These are phyloP conservation scores for Xylota sylvarum DNA, from an alignment of 2,888 invertebrate genomes.

Conservation along the genomic window DNA sequence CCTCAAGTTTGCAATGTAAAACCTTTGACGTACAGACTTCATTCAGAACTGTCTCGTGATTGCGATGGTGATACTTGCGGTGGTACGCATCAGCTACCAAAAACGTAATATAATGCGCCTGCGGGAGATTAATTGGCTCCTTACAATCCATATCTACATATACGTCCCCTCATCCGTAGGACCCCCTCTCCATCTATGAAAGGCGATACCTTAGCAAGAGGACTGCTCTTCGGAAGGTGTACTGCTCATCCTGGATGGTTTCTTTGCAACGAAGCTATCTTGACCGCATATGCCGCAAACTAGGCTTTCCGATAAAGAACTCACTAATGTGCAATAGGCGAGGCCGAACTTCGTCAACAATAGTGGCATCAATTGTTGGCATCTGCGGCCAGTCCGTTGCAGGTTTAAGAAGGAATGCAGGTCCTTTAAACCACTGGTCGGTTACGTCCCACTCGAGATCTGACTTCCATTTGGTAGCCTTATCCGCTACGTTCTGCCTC, in stretches of 20 bases:
- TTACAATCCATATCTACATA: background rate
- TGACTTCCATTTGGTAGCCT: conserved; percentile 5
- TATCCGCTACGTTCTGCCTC: conserved; percentile 35
- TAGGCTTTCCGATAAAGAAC: background rate
- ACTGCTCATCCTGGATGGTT: background rate
- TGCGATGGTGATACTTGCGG: conserved; percentile 60
- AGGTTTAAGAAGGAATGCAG: conserved; percentile 11
- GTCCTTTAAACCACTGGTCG: conserved; percentile 39
- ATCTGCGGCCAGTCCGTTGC: no score
- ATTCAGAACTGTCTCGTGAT: conserved; percentile 65
- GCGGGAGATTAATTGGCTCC: background rate
- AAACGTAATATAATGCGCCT: background rate
- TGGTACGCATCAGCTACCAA: background rate
- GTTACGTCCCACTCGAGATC: background rate
- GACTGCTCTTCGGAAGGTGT: background rate
- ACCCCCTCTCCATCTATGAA: background rate
- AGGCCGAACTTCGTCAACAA: background rate
- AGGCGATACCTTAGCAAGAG: background rate
- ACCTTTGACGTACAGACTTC: conserved; percentile 51
- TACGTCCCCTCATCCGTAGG: background rate
- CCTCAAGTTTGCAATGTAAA: conserved; percentile 37
- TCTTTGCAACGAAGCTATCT: background rate
- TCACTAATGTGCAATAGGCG: background rate
- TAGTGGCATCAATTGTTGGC: background rate
- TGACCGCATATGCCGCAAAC: background rate